phyloP scores from a whole-genome alignment of 2,797 vertebrate species.

The Clamator glandarius region DNA sequence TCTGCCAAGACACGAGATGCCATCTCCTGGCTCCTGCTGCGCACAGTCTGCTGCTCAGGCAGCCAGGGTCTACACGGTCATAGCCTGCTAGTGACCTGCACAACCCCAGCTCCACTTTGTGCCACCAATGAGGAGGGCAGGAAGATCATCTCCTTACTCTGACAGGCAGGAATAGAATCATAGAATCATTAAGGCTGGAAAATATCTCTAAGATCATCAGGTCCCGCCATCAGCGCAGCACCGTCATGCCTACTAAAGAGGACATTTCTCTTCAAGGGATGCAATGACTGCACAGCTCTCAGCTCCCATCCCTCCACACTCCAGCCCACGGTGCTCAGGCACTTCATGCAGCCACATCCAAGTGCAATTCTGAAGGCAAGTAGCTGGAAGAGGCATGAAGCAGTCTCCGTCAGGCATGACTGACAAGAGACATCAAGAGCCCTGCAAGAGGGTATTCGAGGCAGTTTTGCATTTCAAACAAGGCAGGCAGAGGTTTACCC shows the following conservation, averaged over 20 bases:
- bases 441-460: neutral
- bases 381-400: neutral
- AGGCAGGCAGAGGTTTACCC: slow-evolving; percentile 22
- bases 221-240: too few relatives aligned
- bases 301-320: neutral
- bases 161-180: neutral
- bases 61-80: neutral
- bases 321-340: neutral
- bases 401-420: neutral
- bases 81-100: neutral
- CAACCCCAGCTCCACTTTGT: neutral
- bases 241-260: neutral
- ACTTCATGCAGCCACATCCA: fast-evolving
- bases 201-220: too few relatives aligned
- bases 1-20: neutral
- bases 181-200: too few relatives aligned
- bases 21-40: fast-evolving
- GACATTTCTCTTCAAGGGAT: neutral
- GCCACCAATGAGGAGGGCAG: neutral
- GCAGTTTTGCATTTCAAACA: slow-evolving; percentile 54
- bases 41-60: neutral
- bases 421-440: slow-evolving; percentile 21
- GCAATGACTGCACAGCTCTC: neutral
- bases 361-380: neutral
- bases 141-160: neutral